These are phyloP conservation scores for Corythoichthys haematopterus DNA, from an alignment of 2,113 vertebrate species.

Conservation along the genomic window DNA sequence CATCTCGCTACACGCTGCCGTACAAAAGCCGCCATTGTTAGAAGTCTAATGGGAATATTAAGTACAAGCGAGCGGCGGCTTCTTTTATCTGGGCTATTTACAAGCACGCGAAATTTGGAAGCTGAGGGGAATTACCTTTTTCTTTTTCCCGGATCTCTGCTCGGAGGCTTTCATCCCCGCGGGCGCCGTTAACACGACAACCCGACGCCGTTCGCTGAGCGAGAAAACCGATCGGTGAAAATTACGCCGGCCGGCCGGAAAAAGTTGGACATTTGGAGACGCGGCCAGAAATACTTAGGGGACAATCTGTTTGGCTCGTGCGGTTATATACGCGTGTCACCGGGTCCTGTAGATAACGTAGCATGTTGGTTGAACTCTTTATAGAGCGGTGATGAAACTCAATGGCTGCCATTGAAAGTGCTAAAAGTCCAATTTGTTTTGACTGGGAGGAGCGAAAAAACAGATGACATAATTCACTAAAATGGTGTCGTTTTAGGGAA, in stretches of 20 bases:
- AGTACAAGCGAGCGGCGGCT: conserved; percentile 56
- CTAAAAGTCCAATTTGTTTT: too few relatives aligned
- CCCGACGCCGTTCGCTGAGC: conserved; percentile 38
- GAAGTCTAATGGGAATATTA: conserved; percentile 64
- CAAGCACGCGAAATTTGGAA: conserved; percentile 55
- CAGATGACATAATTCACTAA: neutral
- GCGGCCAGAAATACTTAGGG: neutral
- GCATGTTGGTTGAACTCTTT: too few relatives aligned
- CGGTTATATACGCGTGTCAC: too few relatives aligned
- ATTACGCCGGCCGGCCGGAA: neutral
- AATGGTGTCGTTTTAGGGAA: neutral
- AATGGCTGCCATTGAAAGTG: too few relatives aligned
- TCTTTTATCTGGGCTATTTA: conserved; percentile 68
- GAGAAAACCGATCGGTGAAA: conserved; percentile 31
- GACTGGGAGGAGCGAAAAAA: neutral
- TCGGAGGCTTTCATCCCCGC: conserved; percentile 66
- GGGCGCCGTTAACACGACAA: conserved; percentile 40
- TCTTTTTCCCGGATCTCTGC: conserved; percentile 46
- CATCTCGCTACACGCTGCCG: conserved; percentile 35
- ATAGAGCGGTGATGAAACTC: too few relatives aligned
- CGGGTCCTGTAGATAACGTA: too few relatives aligned
- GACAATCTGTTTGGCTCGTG: neutral
- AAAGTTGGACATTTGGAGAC: neutral
- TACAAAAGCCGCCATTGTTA: conserved; percentile 48
- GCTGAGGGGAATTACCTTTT: conserved; percentile 32